Base-by-base conservation (phyloP, 1,140 invertebrate species). In the Hypothenemus hampei region DNA sequence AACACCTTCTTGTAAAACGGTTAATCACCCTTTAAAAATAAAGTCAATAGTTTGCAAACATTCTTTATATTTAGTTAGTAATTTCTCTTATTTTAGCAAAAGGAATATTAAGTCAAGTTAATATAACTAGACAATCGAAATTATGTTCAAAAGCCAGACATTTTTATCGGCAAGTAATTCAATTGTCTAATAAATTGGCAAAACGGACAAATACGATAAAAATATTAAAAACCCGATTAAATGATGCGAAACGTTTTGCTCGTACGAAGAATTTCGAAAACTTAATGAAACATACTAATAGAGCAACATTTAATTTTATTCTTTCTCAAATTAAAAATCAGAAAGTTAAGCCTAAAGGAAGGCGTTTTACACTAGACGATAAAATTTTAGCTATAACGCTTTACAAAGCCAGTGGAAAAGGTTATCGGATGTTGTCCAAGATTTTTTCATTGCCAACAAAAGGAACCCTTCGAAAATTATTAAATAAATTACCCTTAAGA, bases 371-470 rank as follows among this genome's bases (percentile, higher is more conserved):
- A 7, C 7, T 61, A 18, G 20, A 63, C 8, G 65, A 65, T 46
- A 65, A 65, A 60, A 56, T 64, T 49, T 22, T 61, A 11, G 52
- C 60, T 19, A 29, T 67, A 22, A 41, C 52, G n/a, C 41, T 67
- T 18, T 52, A 61, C n/a, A 65, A 67, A 51, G 26, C 44, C 49
- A 66, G 62, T 58, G 49, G 57, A 16, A 66, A 61, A 31, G 64
- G 49, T 7, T 63, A 66, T 40, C 43, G 59, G 18, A 53, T 61
- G 15, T 20, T 67, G 18, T 23, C n/a, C 13, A 62, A 54, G 41
- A 49, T 62, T 19, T 62, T 59, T 40, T 43, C 47, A 18, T 45
- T 63, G 26, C 63, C 59, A 20, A 52, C 60, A 15, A 45, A 13
- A 29, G 61, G 56, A 56, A 67, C 56, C 4, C 35, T 63, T 36